Evolutionary conservation across 2,797 vertebrate genomes (phyloP).

Genomic region (Sebastes dallii): DNA sequence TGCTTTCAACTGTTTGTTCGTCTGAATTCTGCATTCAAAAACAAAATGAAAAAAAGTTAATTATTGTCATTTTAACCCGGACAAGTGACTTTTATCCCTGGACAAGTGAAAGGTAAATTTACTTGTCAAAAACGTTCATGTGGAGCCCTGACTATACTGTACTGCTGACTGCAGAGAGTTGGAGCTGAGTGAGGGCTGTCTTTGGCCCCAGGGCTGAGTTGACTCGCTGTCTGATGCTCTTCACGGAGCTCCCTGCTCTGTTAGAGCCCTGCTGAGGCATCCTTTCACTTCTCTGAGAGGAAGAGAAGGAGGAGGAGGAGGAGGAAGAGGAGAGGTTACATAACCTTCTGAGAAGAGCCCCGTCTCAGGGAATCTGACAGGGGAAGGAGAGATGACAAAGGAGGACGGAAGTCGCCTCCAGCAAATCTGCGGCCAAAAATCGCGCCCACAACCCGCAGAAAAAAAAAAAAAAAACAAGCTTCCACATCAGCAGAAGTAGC

Average conservation of each 20-base stretch:
- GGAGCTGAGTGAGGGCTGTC: neutral
- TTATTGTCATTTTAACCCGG: neutral
- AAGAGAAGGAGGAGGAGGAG: slow-evolving; percentile 25
- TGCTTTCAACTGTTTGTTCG: neutral
- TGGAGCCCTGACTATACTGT: neutral
- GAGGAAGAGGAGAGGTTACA: slow-evolving; percentile 51
- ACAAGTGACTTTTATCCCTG: neutral
- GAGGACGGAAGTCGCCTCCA: slow-evolving; percentile 69
- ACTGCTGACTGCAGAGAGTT: neutral
- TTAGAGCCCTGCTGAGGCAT: slow-evolving; percentile 38
- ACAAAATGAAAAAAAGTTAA: neutral
- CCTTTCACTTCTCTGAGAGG: slow-evolving; percentile 44
- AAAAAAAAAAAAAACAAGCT: slow-evolving; percentile 8
- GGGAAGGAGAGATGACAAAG: slow-evolving; percentile 66
- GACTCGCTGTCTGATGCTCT: slow-evolving; percentile 28
- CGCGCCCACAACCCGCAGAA: slow-evolving; percentile 34
- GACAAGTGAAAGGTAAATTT: neutral
- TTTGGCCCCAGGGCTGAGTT: slow-evolving; percentile 10
- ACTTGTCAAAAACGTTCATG: neutral
- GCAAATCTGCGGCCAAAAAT: slow-evolving; percentile 40
- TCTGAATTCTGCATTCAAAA: no score
- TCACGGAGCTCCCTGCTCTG: slow-evolving; percentile 19
- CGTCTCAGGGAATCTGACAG: slow-evolving; percentile 67
- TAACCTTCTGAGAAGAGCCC: slow-evolving; percentile 63
- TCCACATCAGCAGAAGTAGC: slow-evolving; percentile 50